A percentile compares a stretch with the other conserved stretches of the same genome.
These are phyloP conservation scores for Drosophila littoralis DNA, from an alignment of 1,140 invertebrate genomes.

Conservation along the genomic window DNA sequence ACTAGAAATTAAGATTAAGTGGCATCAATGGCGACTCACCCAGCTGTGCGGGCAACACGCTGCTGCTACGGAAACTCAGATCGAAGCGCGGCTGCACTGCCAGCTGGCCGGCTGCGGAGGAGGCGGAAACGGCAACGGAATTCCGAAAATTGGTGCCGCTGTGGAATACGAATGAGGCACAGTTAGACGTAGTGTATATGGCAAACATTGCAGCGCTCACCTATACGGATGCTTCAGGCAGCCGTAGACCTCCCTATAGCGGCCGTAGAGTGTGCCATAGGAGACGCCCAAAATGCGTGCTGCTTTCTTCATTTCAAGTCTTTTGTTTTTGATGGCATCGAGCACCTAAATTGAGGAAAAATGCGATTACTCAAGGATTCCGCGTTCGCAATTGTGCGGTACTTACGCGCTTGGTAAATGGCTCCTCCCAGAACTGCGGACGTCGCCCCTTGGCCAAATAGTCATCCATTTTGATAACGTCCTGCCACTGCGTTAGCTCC, in stretches of 20 bases:
- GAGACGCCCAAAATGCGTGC: conserved; percentile 94
- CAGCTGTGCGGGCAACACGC: conserved; percentile 61
- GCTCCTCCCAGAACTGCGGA: conserved; percentile 96
- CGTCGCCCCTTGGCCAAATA: conserved; percentile 93
- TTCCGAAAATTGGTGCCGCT: conserved; percentile 76
- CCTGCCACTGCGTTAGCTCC: conserved; percentile 84
- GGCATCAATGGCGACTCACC: conserved; percentile 40
- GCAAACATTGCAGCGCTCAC: conserved; percentile 32
- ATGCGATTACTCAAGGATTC: not conserved
- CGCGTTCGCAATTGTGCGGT: no score
- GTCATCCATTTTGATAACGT: conserved; percentile 94
- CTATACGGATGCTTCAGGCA: conserved; percentile 88
- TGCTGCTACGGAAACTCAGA: conserved; percentile 66
- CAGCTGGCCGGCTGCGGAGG: conserved; percentile 52
- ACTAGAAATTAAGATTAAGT: no score
- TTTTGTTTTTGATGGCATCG: conserved; percentile 95
- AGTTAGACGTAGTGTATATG: not conserved
- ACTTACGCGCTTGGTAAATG: conserved; percentile 89
- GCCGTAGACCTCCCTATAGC: conserved; percentile 94
- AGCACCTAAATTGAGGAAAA: conserved; percentile 86
- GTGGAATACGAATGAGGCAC: not conserved
- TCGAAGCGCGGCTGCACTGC: conserved; percentile 74
- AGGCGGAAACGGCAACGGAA: conserved; percentile 55
- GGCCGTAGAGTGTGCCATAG: conserved; percentile 94
- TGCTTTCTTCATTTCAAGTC: conserved; percentile 96